Evolutionary conservation across 2,797 vertebrate genomes (phyloP).

Genomic region (Caiman crocodilus): DNA sequence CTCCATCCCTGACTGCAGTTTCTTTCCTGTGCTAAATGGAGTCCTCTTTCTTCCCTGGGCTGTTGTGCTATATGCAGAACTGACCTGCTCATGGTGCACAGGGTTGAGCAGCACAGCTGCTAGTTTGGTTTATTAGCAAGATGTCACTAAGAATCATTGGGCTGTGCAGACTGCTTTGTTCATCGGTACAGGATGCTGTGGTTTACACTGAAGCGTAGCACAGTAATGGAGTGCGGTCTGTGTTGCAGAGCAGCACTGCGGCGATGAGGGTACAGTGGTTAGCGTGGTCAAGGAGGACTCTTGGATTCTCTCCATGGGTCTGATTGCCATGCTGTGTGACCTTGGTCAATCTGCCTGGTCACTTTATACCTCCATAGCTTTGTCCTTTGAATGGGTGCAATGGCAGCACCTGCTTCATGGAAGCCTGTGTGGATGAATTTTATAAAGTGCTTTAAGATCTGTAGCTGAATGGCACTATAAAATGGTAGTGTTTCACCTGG

Average conservation of each 20-base stretch:
- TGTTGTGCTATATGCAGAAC: neutral
- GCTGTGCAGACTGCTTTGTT: neutral
- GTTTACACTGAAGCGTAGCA: neutral
- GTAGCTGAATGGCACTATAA: neutral
- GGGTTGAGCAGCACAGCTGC: neutral
- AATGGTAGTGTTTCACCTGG: neutral
- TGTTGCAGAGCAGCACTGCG: neutral
- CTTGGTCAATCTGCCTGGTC: neutral
- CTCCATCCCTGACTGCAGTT: neutral
- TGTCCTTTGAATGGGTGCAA: neutral
- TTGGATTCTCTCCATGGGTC: neutral
- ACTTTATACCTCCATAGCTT: neutral
- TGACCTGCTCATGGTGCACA: no score
- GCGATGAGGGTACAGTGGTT: neutral
- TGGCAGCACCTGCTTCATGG: neutral
- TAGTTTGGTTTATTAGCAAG: accelerated
- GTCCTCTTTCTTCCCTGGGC: neutral
- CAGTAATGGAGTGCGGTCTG: neutral
- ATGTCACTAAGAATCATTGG: accelerated
- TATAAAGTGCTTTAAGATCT: neutral
- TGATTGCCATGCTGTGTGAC: neutral
- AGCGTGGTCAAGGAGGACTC: neutral
- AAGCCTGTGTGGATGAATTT: neutral
- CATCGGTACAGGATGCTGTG: neutral
- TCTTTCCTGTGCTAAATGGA: neutral